A percentile compares a stretch with the other conserved stretches of the same genome.
Conservation (phyloP, 2,888 invertebrate species). For the Tridacna gigas region DNA sequence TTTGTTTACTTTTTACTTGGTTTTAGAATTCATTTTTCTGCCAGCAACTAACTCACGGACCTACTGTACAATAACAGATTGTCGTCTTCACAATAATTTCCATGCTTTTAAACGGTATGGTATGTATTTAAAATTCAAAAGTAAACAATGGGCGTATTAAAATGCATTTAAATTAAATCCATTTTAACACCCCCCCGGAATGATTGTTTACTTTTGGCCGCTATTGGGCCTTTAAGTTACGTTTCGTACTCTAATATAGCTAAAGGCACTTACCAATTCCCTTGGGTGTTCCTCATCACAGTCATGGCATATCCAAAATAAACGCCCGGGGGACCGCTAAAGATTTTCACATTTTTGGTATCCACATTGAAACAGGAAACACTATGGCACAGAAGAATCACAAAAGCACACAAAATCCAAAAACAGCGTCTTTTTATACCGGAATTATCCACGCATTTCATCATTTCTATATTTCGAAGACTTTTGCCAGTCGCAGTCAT, state of each 20-base stretch:
- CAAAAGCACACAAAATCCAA: not conserved
- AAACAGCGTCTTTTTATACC: not conserved
- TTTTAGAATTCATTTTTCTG: no score
- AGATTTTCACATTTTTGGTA: conserved; percentile 68
- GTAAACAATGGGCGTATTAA: no score
- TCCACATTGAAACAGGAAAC: conserved; percentile 71
- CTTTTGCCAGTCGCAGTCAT: not conserved
- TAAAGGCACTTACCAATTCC: conserved; percentile 63
- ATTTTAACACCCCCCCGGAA: no score
- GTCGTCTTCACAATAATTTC: no score
- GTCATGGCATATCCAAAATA: conserved; percentile 78
- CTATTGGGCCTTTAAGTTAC: no score
- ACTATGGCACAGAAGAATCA: conserved; percentile 1
- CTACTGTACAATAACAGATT: no score
- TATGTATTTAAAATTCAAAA: no score
- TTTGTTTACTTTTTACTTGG: no score
- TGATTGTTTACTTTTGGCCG: no score
- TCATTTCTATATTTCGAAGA: conserved; percentile 29
- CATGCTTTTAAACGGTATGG: no score
- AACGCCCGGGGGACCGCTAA: conserved; percentile 69
- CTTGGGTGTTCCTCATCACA: conserved; percentile 63
- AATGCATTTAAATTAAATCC: no score
- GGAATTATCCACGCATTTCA: conserved; percentile 2
- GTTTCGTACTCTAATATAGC: not conserved
- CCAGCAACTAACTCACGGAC: no score